Conservation (phyloP, 1,140 invertebrate species). For the Nasonia longicornis region DNA sequence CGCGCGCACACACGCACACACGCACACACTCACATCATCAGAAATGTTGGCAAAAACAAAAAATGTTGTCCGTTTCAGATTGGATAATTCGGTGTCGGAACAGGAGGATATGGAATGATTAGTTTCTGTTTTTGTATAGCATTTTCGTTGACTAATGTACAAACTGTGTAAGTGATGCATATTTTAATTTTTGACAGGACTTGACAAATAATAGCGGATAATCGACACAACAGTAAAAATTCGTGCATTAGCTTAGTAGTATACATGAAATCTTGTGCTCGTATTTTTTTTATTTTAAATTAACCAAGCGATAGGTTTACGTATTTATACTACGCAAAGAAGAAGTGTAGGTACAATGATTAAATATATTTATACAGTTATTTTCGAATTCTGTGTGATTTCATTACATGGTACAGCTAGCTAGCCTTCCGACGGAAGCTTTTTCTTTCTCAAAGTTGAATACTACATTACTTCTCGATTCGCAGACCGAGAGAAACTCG, state of each 20-base stretch:
- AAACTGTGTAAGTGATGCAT: background rate
- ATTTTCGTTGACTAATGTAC: background rate
- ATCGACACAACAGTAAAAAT: background rate
- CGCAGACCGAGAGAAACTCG: no score
- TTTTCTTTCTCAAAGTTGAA: no score
- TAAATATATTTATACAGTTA: background rate
- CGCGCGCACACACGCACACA: no score
- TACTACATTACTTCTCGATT: no score
- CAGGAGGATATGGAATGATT: conserved; percentile 31
- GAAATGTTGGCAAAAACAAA: background rate
- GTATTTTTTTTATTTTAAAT: background rate
- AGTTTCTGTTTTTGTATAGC: background rate
- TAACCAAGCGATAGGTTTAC: background rate
- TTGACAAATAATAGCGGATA: background rate
- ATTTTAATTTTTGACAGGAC: conserved; percentile 24
- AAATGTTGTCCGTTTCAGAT: background rate
- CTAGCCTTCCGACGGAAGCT: no score
- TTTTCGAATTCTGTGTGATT: background rate
- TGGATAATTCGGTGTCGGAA: background rate
- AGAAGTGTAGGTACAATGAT: background rate
- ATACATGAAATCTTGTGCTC: background rate
- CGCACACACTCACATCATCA: no score
- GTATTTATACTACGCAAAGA: background rate
- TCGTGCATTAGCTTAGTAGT: background rate
- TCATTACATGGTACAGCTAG: background rate